Conservation (phyloP, 1,140 invertebrate species). For the Phortica variegata region DNA sequence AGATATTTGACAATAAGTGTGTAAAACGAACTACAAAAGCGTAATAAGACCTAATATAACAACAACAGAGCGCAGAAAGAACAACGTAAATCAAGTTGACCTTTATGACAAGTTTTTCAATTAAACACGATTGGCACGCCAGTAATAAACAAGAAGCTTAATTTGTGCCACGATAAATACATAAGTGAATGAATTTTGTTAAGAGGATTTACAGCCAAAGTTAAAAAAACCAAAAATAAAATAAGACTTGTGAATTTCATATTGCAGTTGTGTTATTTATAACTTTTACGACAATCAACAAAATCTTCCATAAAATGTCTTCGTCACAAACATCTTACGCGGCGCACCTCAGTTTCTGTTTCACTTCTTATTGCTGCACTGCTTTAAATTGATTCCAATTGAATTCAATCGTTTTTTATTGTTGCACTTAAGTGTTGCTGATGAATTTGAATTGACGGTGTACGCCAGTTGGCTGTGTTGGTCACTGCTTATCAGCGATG, state of each 20-base stretch:
- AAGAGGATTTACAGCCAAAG: background rate
- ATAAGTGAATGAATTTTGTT: background rate
- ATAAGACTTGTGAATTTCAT: conserved; percentile 3
- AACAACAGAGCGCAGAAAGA: background rate
- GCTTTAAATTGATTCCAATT: conserved; percentile 45
- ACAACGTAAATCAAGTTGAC: conserved; percentile 44
- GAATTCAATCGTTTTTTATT: conserved; percentile 38
- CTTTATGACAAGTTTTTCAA: conserved; percentile 32
- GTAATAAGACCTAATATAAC: background rate
- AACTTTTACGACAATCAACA: too few species aligned
- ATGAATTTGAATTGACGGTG: conserved; percentile 11
- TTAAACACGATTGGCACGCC: too few species aligned
- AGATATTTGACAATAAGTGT: conserved; percentile 4
- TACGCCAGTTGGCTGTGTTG: background rate
- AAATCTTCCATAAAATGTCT: background rate
- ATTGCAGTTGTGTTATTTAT: too few species aligned
- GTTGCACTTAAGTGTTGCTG: conserved; percentile 11
- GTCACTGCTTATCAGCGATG: conserved; percentile 30
- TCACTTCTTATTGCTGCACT: background rate
- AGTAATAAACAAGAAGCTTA: too few species aligned
- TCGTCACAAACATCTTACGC: too few species aligned
- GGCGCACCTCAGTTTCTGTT: background rate
- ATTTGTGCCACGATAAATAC: background rate
- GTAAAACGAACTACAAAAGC: conserved; percentile 2
- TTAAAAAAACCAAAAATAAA: conserved; percentile 14